Evolutionary conservation across 2,113 vertebrate genomes (phyloP), one percentile per base, ranked within the genome.

Genomic region (Butorides virescens): DNA sequence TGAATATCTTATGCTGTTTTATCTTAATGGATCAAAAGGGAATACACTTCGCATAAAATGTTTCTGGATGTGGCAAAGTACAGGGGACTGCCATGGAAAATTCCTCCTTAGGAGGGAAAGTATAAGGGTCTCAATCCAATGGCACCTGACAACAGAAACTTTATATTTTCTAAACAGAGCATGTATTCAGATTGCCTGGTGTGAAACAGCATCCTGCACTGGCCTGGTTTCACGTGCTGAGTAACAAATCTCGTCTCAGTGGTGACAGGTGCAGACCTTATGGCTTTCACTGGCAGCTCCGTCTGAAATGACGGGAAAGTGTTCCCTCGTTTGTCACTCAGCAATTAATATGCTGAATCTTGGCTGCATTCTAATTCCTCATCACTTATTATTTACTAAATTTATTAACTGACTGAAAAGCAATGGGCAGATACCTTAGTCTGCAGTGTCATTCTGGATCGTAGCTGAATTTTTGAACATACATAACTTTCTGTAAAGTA

Each of bases 251-350:
- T 89, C 53, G 7, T 29, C 76, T 66, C 25, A n/a, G 88, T 95
- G 94, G 80, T 98, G 96, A 97, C 92, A 98, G 91, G 93, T 97
- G 83, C 81, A 96, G 90, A 83, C 88, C 94, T 97, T 96, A 90
- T 80, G 96, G 77, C 30, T 95, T 96, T 90, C 63, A 22, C 71
- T 89, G 27, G 32, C 21, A 18, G 53, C 72, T 96, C 36, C 29
- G n/a, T 79, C 70, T 81, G 56, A 97, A 97, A 91, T n/a, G 29
- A 84, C 49, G 32, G 11, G 42, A 62, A 34, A 88, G 5, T 42
- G 39, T 80, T 80, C 17, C 68, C 94, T 89, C 68, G 61, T 73
- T 68, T 88, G 52, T 58, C 88, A 92, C 49, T 71, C 75, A 75
- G 47, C 42, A 76, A 68, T 39, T 53, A 52, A 58, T 63, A 90